phyloP scores from a whole-genome alignment of 2,888 invertebrate genomes.

The Aelia acuminata region DNA sequence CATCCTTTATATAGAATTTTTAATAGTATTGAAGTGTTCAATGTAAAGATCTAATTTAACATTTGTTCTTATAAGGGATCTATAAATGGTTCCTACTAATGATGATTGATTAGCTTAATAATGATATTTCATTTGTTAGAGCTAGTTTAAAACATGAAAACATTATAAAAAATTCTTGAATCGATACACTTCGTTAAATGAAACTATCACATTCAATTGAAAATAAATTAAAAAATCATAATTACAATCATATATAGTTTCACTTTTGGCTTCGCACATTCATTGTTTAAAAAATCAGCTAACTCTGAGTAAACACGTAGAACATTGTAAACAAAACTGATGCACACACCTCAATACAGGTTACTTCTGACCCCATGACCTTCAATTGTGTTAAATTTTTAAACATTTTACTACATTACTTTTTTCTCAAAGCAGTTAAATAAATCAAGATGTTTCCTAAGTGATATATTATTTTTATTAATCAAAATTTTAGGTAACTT shows the following conservation, averaged over 20 bases:
- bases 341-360: not conserved
- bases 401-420: not conserved
- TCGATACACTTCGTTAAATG: not conserved
- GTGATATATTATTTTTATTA: not conserved
- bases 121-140: no score
- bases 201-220: not conserved
- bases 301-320: not conserved
- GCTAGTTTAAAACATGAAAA: not conserved
- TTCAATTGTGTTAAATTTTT: not conserved
- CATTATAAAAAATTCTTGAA: not conserved
- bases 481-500: not conserved
- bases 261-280: not conserved
- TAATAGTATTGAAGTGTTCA: no score
- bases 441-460: not conserved
- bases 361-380: not conserved
- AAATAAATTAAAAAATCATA: not conserved
- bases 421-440: not conserved
- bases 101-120: not conserved
- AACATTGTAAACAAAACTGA: conserved; percentile 3
- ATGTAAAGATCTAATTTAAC: no score
- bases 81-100: not conserved
- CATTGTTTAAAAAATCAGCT: not conserved
- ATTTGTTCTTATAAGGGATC: not conserved
- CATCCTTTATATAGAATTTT: no score
- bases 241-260: not conserved